Base-by-base conservation (phyloP, 2,888 invertebrate species). In the Bruchidius siliquastri region DNA sequence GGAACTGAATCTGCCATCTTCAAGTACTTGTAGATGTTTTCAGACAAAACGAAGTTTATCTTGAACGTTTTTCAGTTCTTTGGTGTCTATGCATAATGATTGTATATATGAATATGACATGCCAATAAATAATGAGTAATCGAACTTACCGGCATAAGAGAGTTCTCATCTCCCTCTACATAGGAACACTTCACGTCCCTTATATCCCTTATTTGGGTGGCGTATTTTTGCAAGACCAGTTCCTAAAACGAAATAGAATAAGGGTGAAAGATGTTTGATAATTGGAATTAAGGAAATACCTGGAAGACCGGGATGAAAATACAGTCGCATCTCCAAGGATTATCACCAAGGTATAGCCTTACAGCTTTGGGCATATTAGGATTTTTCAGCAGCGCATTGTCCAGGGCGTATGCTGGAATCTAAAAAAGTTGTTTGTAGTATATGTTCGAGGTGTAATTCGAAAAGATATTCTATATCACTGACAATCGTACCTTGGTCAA, bases 311-410 rank as follows among this genome's bases (percentile, higher is more conserved):
- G 94, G 3, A 93, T 92, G 84, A 93, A 95, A 77, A 90, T 90
- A 79, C 96, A 96, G 81, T 94, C 93, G 82, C 96, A 96, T 26
- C 91, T 88, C 94, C 95, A 96, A 0, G 95, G 94, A 86, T 96
- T 96, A 76, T 90, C 88, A 0, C 94, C 93, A 0, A 95, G 87
- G 81, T 89, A 90, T 32, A 95, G 87, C 74, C 91, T 88, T 81
- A 91, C 91, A 67, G 92, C 92, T 79, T 92, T 91, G 68, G 90
- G 89, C 86, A 94, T 95, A 81, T 93, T 92, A 71, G 88, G 88
- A 84, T 94, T 95, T 71, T 90, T 90, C 80, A 92, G 90, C 26
- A 96, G 88, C 0, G 93, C 94, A 83, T 94, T 93, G 81, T 94
- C 94, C 76, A 96, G 87, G 0, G 93, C 94, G 84, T 94, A 94